phyloP scores from a whole-genome alignment of 2,797 vertebrate genomes.

The Glyptemys insculpta region DNA sequence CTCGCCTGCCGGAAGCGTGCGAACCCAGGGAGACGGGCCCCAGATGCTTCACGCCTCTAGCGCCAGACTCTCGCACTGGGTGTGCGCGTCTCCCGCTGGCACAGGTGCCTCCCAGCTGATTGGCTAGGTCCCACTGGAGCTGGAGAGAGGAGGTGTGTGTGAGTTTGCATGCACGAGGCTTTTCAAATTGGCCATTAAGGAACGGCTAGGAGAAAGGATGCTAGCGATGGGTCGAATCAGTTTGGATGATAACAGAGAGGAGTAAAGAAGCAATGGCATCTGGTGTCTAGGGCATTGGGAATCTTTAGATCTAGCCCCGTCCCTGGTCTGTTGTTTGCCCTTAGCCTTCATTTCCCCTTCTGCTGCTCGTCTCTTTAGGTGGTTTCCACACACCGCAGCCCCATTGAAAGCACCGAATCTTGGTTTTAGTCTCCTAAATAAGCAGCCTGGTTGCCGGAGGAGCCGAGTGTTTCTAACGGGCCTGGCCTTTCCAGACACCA shows the following conservation, averaged over 20 bases:
- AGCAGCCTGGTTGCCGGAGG: neutral
- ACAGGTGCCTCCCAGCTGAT: neutral
- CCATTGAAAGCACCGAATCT: neutral
- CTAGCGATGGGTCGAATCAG: neutral
- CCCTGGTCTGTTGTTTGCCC: neutral
- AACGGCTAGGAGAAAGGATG: neutral
- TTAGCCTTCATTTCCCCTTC: neutral
- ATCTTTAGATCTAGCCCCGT: neutral
- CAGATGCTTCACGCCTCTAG: neutral
- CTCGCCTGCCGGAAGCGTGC: neutral
- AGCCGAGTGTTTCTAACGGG: neutral
- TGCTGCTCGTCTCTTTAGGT: neutral
- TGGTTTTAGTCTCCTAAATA: neutral
- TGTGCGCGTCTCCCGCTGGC: rapidly evolving
- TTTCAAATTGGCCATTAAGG: neutral
- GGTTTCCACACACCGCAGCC: neutral
- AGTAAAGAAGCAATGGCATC: neutral
- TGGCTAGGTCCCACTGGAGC: neutral
- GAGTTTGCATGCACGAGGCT: neutral
- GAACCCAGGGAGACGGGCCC: neutral
- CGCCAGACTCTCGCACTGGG: rapidly evolving
- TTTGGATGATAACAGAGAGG: neutral
- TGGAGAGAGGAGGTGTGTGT: neutral
- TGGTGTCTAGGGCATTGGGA: neutral
- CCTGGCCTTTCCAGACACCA: neutral